Base-by-base conservation (phyloP, 2,797 vertebrate genomes). In the Tokudaia muenninki region DNA sequence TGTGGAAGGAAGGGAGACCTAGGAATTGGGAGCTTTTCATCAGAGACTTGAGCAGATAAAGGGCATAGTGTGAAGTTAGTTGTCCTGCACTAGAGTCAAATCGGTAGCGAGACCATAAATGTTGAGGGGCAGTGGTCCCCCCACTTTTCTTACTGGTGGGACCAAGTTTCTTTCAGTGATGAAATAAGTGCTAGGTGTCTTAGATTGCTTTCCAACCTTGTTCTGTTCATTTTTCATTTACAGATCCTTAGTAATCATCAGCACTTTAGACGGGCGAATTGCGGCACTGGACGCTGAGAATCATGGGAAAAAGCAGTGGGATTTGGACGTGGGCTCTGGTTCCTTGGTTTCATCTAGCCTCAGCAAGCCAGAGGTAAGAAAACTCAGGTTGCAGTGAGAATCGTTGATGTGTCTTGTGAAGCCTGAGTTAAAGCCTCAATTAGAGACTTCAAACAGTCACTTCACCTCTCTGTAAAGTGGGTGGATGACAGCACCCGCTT, bases 261-360 rank as follows among this genome's bases (percentile, higher is more conserved):
- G 99, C 92, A 99, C 99, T 84, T 98, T 99, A 98, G 99, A 99
- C 97, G 99, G 99, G n/a, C 98, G 99, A 50, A 99, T 99, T 95
- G 99, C 99, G 0, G 99, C 99, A 1, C 98, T 99, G 98, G 99
- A 99, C 97, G 99, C 99, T 93, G 99, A 99, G 97, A 99, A 99
- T 95, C 99, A 98, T 94, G 99, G 99, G 80, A 99, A 99, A 96
- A 99, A 99, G 97, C 99, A 99, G 97, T 99, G 99, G 99, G 99
- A 99, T 98, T 98, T 99, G 90, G 99, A 99, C 55, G 99, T 99
- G 26, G 99, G 99, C 83, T 99, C 99, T 0, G 99, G 99, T 83
- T 99, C 99, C 97, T 98, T 99, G 96, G 99, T 99, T 94, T 99
- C 99, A 41, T 99, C 99, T 97, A 99, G 99, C 97, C 99, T 99